phyloP scores from a whole-genome alignment of 2,888 invertebrate species.

The Chloroclystis v-ata region DNA sequence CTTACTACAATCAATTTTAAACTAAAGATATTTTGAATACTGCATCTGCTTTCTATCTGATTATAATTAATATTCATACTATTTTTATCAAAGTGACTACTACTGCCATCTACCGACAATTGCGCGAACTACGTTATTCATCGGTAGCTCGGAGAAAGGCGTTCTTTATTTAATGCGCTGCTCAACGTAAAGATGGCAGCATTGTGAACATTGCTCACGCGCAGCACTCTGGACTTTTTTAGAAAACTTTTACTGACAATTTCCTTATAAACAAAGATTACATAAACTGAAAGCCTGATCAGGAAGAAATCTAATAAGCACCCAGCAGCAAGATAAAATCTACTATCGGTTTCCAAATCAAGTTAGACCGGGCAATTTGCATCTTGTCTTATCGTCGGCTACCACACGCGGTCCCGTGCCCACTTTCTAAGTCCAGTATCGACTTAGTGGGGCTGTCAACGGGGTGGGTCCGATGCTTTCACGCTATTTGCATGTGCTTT shows the following conservation, averaged over 20 bases:
- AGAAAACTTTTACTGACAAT: neutral
- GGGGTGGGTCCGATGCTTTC: constrained; percentile 4
- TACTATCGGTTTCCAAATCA: constrained; percentile 2
- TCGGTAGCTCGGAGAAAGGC: constrained; percentile 8
- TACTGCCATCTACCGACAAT: constrained; percentile 17
- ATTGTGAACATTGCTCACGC: neutral
- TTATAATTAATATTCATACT: neutral
- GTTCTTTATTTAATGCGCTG: constrained; percentile 5
- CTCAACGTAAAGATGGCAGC: constrained; percentile 14
- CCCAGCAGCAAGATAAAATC: neutral
- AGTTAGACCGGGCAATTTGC: constrained; percentile 7
- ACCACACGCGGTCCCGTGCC: constrained; percentile 9
- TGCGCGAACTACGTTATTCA: constrained; percentile 4
- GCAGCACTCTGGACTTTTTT: neutral
- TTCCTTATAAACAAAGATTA: neutral
- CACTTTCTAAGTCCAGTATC: constrained; percentile 10
- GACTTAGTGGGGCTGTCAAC: neutral
- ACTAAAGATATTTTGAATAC: too few relatives aligned
- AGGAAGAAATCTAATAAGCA: neutral
- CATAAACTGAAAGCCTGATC: neutral
- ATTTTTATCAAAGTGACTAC: neutral
- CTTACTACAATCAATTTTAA: too few relatives aligned
- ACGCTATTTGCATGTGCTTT: constrained; percentile 6
- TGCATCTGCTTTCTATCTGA: too few relatives aligned
- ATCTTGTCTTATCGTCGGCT: constrained; percentile 4